Evolutionary conservation across 2,888 invertebrate species (phyloP), one percentile per base, ranked within the genome.

Genomic region (Pelosia muscerda): DNA sequence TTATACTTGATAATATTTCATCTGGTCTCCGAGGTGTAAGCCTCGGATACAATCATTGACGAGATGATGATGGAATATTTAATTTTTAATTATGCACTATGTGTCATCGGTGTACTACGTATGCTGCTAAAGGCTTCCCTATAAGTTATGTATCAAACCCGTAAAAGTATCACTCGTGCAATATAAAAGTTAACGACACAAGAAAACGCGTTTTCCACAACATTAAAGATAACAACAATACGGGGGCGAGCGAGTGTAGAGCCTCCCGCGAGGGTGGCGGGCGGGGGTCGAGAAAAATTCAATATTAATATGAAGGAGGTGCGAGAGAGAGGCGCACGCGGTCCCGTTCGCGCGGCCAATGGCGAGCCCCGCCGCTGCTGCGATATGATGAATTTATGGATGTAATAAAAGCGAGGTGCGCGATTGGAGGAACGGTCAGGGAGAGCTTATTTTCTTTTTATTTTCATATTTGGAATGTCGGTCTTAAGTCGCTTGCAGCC

Each of bases 311-410:
- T 96, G 96, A 95, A 95, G 96, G 96, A 95, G 96, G 96, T 95
- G 95, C 93, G 95, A 95, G 95, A 86, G 95, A 95, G 95, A 95
- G 81, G 83, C 85, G 91, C 91, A 88, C 72, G 83, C 77, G 92
- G 92, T 95, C 95, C 92, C 92, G 83, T 89, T 95, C 88, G 88
- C 93, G 87, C 94, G 94, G 92, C 95, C 95, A 95, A 95, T 95
- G 94, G 95, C 93, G 93, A 94, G 91, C 89, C 84, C 88, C 88
- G 91, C 90, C 88, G 90, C 88, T 88, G 89, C 89, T 94, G 92
- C 94, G 96, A 96, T 96, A 96, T 96, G 96, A 96, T 96, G 96
- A 96, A 97, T 97, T 97, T 97, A 97, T 97, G 97, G 96, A 97
- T 96, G 96, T 97, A 97, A 97, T 96, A 96, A 96, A 96, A 96